Base-by-base conservation (phyloP, 2,113 vertebrate species). In the Leptodactylus fuscus region DNA sequence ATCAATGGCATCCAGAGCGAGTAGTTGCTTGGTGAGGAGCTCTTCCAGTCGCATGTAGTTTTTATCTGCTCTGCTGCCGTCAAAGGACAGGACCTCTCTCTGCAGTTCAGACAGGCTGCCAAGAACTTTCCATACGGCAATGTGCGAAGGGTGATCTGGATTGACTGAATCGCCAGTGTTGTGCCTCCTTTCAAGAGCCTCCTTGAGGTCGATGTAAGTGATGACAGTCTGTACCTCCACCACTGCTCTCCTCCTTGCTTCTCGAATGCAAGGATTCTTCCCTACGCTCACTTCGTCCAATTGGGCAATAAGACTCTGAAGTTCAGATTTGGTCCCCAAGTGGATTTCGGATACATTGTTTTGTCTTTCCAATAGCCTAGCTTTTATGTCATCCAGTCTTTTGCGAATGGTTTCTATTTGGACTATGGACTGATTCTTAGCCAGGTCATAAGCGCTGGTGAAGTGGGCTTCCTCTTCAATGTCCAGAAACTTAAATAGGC, bases 1-100 rank as follows among this genome's bases (percentile, higher is more conserved):
- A 90, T 99, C 98, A 71, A 99, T 97, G 0, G 98, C 98, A 58
- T 99, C 98, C 70, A 99, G 97, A 1, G 95, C 90, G 74, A 99
- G 93, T 84, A 99, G 95, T 81, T 98, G 98, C 83, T 98, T 98
- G 29, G 98, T 99, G 86, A 99, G 96, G 67, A 98, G 94, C 92
- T 99, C 98, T 89, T 99, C 98, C 90, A 99, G 88, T 1, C 96
- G 89, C 91, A 96, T 96, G 91, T 98, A 99, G 92, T 96, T 99
- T 94, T 97, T 99, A 91, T 99, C 98, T 0, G 90, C 92, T 87
- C 97, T 93, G 82, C 96, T 98, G 10, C 98, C 98, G 13, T 96
- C 96, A 55, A 99, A 99, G 0, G 95, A 94, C 83, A 99, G 93
- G 3, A 96, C 98, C 81, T 97, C 96, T 1, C 92, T 95, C 90